phyloP scores from a whole-genome alignment of 2,888 invertebrate species.

The Amphiduros pacificus region DNA sequence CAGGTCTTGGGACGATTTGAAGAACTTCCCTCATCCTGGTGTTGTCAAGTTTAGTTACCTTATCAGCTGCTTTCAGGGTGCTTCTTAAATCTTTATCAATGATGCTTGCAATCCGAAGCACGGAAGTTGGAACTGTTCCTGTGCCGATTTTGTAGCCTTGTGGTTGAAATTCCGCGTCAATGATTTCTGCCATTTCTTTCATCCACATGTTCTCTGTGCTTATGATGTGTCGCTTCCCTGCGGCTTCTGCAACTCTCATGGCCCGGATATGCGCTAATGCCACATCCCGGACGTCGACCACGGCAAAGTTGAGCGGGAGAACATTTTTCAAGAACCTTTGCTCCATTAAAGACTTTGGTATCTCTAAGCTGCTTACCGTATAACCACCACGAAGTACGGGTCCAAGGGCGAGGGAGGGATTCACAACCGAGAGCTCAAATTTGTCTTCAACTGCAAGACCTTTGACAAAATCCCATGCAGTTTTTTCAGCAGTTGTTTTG shows the following conservation, averaged over 20 bases:
- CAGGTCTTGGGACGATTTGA: constrained; percentile 59
- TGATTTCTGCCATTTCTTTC: constrained; percentile 60
- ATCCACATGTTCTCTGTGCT: constrained; percentile 59
- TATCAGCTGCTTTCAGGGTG: neutral
- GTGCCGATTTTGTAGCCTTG: constrained; percentile 59
- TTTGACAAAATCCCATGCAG: constrained; percentile 64
- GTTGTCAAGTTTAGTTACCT: constrained; percentile 40
- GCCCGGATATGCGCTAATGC: constrained; percentile 36
- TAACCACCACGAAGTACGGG: constrained; percentile 51
- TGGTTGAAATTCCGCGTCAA: constrained; percentile 52
- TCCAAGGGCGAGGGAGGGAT: constrained; percentile 63
- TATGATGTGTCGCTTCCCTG: constrained; percentile 58
- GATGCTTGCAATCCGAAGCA: constrained; percentile 55
- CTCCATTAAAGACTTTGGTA: constrained; percentile 53
- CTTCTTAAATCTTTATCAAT: constrained; percentile 48
- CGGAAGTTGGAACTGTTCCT: constrained; percentile 56
- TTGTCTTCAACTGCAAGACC: constrained; percentile 48
- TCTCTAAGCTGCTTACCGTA: constrained; percentile 43
- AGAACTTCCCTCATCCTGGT: constrained; percentile 60
- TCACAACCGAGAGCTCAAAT: constrained; percentile 62
- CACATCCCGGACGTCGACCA: constrained; percentile 65
- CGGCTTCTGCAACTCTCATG: constrained; percentile 23
- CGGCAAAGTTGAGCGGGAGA: constrained; percentile 59
- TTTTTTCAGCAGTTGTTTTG: constrained; percentile 64
- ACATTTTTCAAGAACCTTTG: constrained; percentile 55